phyloP scores from a whole-genome alignment of 2,113 vertebrate species.

The Forbesichthys agassizii region DNA sequence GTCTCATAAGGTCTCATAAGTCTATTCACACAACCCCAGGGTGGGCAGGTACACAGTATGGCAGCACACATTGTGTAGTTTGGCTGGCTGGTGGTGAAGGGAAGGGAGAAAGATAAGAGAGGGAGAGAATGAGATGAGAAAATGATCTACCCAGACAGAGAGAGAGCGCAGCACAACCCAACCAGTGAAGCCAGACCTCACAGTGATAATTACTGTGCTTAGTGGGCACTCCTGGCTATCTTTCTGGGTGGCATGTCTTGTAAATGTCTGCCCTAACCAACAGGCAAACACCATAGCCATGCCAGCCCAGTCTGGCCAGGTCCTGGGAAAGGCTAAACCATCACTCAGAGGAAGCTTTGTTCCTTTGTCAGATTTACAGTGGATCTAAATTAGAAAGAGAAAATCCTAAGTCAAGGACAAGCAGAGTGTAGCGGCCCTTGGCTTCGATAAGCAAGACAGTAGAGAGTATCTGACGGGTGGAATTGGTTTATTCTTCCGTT shows the following conservation, averaged over 20 bases:
- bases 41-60: background rate
- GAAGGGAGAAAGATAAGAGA: conserved; percentile 6
- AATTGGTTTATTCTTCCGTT: no score
- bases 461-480: no score
- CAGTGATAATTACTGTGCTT: conserved; percentile 49
- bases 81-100: background rate
- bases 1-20: background rate
- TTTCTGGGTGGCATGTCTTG: conserved; percentile 58
- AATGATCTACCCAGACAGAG: background rate
- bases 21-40: conserved; percentile 7
- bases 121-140: background rate
- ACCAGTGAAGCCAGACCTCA: conserved; percentile 44
- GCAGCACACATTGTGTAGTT: background rate
- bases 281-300: conserved; percentile 54
- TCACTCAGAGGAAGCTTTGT: conserved; percentile 7
- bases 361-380: conserved; percentile 22
- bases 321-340: conserved; percentile 13
- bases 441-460: no score
- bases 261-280: conserved; percentile 48
- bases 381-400: conserved; percentile 1
- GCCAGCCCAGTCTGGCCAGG: conserved; percentile 44
- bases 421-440: no score
- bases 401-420: conserved; percentile 30
- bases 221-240: conserved; percentile 41
- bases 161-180: conserved; percentile 21